Evolutionary conservation across 2,797 vertebrate genomes (phyloP), one percentile per base, ranked within the genome.

Genomic region (Acridotheres tristis): DNA sequence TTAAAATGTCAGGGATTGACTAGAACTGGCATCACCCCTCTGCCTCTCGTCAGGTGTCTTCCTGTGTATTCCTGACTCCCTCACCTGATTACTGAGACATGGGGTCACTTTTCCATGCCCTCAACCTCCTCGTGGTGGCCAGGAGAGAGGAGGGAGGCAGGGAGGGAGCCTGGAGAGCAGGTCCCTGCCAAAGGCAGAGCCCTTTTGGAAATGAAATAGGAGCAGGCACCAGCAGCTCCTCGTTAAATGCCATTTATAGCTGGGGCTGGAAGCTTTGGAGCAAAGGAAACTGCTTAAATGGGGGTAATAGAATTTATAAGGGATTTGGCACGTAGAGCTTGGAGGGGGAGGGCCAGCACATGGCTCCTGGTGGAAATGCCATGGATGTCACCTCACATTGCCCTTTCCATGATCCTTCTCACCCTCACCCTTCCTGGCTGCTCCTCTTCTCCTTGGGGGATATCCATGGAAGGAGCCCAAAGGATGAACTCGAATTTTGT

Each of bases 331-430:
- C 54, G 38, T 8, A 1, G 9, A 18, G 36, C 13, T 11, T 8
- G 11, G 21, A 55, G 22, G 22, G 1, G 9, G 16, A 36, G 79
- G 58, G 72, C 29, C 10, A 38, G 34, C 54, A 48, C 11, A 0
- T 7, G 27, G 58, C 19, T 87, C 16, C 66, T 65, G 9, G 6
- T 63, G 80, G 92, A 5, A 63, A 62, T 4, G 17, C 29, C 62
- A 2, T 0, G 17, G 63, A n/a, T 23, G 48, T 40, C 13, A 40
- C 77, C 15, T 79, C 10, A 0, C 2, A 1, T 17, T 2, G 48
- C 29, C 36, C 66, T 20, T 57, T 71, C 57, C 12, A 5, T 2
- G 2, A 5, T 23, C 67, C n/a, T 40, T 42, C 48, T 34, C 36
- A 10, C 15, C 12, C 32, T 17, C 32, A 34, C 13, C 57, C 10